Percentiles rank a stretch among this genome's conserved stretches.
phyloP scores from a whole-genome alignment of 2,797 vertebrate genomes.

The Microctenopoma lineatum region DNA sequence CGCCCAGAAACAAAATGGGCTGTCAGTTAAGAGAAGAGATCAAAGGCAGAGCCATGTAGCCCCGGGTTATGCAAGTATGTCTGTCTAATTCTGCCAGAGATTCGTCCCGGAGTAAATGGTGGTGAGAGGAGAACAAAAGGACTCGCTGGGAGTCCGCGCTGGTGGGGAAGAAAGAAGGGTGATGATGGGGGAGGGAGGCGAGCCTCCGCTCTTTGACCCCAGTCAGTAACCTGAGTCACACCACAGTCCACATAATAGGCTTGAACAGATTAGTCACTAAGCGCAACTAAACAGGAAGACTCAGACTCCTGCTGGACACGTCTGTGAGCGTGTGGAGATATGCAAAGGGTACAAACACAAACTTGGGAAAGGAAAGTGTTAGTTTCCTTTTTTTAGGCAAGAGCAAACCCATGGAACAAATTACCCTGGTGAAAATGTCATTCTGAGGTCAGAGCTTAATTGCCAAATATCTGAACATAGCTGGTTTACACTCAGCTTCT shows the following conservation, averaged over 20 bases:
- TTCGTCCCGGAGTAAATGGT: conserved; percentile 68
- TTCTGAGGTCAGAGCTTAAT: conserved; percentile 1
- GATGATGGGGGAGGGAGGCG: conserved; percentile 63
- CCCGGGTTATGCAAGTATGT: conserved; percentile 66
- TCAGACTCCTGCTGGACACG: conserved; percentile 2
- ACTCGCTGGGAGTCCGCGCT: conserved; percentile 50
- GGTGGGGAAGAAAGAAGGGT: conserved; percentile 49
- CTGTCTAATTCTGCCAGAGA: conserved; percentile 68
- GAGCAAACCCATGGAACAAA: neutral
- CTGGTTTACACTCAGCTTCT: neutral
- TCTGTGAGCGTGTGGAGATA: neutral
- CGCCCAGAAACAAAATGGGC: conserved; percentile 60
- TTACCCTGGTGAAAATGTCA: neutral
- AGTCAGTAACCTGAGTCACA: conserved; percentile 74
- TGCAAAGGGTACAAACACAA: neutral
- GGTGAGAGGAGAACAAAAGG: conserved; percentile 66
- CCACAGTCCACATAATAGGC: conserved; percentile 61
- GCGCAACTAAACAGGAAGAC: conserved; percentile 60
- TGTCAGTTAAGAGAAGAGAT: conserved; percentile 60
- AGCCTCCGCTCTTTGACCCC: conserved; percentile 71
- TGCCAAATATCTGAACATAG: neutral
- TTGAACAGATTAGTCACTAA: conserved; percentile 66
- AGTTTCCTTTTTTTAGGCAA: neutral
- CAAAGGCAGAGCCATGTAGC: conserved; percentile 61
- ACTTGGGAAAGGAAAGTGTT: neutral